These are phyloP conservation scores for Agonopterix alstromeriana DNA, from an alignment of 2,888 invertebrate genomes.

Conservation along the genomic window DNA sequence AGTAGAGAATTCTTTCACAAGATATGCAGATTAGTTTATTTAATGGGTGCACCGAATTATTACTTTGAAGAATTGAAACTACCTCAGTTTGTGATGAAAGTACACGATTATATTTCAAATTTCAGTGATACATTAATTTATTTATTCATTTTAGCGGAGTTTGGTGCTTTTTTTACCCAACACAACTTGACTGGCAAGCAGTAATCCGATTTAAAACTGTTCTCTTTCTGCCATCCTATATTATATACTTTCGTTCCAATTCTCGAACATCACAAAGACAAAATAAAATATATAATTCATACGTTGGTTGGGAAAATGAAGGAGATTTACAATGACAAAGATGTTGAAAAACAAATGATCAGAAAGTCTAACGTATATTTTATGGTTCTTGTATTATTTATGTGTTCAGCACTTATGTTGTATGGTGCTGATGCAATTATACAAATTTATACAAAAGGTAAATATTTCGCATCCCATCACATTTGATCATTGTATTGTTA, in stretches of 20 bases:
- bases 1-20: background rate
- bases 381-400: slow-evolving; percentile 15
- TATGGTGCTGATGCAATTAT: slow-evolving; percentile 23
- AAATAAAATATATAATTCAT: slow-evolving; percentile 5
- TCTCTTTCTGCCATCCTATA: slow-evolving; percentile 10
- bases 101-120: slow-evolving; percentile 6
- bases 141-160: slow-evolving; percentile 9
- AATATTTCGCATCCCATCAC: no score
- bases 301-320: slow-evolving; percentile 18
- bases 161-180: slow-evolving; percentile 19
- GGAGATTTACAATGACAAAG: slow-evolving; percentile 27
- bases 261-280: slow-evolving; percentile 1
- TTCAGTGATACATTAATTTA: background rate
- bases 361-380: slow-evolving; percentile 22
- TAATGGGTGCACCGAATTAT: slow-evolving; percentile 1
- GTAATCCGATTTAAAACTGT: slow-evolving; percentile 8
- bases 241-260: slow-evolving; percentile 5
- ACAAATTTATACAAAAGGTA: slow-evolving; percentile 2
- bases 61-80: slow-evolving; percentile 3
- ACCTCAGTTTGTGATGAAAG: background rate
- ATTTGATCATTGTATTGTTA: no score
- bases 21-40: background rate
- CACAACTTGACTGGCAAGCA: slow-evolving; percentile 21
- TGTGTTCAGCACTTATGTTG: slow-evolving; percentile 12
- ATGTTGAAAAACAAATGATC: slow-evolving; percentile 38